phyloP scores from a whole-genome alignment of 2,797 vertebrate genomes.

The Enteromius thamalakanensis region DNA sequence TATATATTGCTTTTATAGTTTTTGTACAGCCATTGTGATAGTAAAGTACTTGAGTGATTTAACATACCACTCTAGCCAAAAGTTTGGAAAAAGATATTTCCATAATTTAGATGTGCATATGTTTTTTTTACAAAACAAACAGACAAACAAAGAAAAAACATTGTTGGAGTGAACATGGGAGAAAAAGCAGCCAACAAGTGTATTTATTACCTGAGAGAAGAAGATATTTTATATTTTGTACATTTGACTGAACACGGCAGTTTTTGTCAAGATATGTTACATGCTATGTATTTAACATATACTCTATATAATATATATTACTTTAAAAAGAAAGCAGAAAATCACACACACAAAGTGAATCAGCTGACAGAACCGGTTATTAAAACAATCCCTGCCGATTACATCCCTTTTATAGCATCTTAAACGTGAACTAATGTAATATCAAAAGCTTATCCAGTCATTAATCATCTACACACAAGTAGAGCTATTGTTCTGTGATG shows the following conservation, averaged over 20 bases:
- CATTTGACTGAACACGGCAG: too few relatives aligned
- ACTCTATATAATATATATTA: neutral
- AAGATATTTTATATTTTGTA: neutral
- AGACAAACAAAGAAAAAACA: too few relatives aligned
- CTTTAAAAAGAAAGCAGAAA: neutral
- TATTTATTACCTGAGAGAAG: neutral
- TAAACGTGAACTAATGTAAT: conserved; percentile 9
- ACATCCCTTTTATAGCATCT: neutral
- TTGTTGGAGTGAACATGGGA: neutral
- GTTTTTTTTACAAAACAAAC: neutral
- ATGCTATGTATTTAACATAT: too few relatives aligned
- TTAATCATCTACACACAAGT: conserved; percentile 24
- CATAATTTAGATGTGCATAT: neutral
- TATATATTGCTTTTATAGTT: too few relatives aligned
- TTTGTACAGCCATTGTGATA: too few relatives aligned
- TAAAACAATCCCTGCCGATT: neutral
- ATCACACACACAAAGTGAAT: neutral
- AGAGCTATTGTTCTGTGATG: conserved; percentile 28
- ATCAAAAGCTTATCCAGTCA: conserved; percentile 6
- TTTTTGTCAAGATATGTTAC: too few relatives aligned
- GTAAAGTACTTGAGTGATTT: too few relatives aligned
- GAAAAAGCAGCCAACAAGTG: neutral
- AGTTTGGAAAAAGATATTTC: too few relatives aligned
- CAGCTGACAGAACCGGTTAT: neutral
- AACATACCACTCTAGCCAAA: too few relatives aligned